A percentile compares a stretch with the other conserved stretches of the same genome.
Conservation (phyloP, 2,888 invertebrate species). For the Bunonema sp. region DNA sequence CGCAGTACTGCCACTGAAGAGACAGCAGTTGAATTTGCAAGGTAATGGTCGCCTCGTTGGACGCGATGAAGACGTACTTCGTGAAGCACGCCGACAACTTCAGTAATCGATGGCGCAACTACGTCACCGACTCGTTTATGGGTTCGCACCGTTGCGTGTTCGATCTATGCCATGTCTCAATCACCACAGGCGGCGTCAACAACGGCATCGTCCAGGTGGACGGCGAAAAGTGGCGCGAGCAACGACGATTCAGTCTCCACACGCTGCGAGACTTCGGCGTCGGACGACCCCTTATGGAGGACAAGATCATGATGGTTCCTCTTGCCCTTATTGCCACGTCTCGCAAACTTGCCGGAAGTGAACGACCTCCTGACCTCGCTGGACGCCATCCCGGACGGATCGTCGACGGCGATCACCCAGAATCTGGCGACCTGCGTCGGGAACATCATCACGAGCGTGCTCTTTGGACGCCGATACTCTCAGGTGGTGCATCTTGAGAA, state of each 20-base stretch:
- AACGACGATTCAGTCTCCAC: constrained; percentile 29
- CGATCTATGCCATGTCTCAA: background rate
- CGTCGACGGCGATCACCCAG: no score
- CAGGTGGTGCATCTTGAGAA: constrained; percentile 10
- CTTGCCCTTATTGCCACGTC: no score
- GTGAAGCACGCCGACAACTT: constrained; percentile 33
- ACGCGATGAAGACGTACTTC: constrained; percentile 29
- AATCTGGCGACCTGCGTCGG: no score
- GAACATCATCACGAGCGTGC: constrained; percentile 39
- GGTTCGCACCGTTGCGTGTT: constrained; percentile 11
- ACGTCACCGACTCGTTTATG: constrained; percentile 36
- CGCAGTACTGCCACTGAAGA: no score
- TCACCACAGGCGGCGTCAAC: background rate
- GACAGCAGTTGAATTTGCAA: background rate
- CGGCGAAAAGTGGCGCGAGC: constrained; percentile 42
- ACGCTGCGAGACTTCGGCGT: constrained; percentile 38
- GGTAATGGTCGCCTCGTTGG: constrained; percentile 7
- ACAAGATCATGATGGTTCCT: constrained; percentile 28
- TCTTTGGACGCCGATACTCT: constrained; percentile 30
- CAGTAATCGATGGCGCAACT: constrained; percentile 38
- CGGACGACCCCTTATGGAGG: constrained; percentile 37
- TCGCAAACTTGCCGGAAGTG: no score
- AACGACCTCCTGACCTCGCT: constrained; percentile 5
- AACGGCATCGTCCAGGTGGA: constrained; percentile 41
- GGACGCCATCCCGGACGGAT: constrained; percentile 1